phyloP scores from a whole-genome alignment of 2,888 invertebrate genomes.

The Clitarchus hookeri region DNA sequence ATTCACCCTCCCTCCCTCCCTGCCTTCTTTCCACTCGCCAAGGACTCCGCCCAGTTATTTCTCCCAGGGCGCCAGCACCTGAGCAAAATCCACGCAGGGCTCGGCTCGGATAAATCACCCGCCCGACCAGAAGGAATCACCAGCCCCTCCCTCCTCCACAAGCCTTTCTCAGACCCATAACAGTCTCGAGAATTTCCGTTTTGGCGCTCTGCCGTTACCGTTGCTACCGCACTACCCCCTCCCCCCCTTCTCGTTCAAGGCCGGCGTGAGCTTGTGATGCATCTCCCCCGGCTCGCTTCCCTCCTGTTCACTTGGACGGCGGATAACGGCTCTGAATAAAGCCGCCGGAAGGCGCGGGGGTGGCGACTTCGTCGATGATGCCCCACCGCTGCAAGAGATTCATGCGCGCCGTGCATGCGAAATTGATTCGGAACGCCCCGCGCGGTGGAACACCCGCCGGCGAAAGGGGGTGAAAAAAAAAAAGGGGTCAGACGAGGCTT shows the following conservation, averaged over 20 bases:
- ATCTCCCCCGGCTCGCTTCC: neutral
- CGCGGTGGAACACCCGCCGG: neutral
- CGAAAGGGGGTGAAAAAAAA: neutral
- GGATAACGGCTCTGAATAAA: neutral
- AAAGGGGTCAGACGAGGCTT: neutral
- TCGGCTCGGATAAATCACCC: neutral
- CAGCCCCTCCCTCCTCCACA: neutral
- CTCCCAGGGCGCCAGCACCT: neutral
- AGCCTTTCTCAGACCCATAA: neutral
- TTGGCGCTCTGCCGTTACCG: conserved; percentile 10
- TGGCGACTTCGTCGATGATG: neutral
- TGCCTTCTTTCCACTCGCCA: too few relatives aligned
- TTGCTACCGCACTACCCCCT: neutral
- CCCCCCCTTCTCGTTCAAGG: too few relatives aligned
- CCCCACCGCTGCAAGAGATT: neutral
- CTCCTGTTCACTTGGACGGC: conserved; percentile 5
- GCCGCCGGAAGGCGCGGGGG: neutral
- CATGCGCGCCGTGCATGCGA: conserved; percentile 9
- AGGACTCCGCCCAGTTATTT: too few relatives aligned
- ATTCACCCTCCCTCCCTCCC: neutral
- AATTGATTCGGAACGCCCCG: neutral
- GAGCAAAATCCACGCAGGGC: neutral
- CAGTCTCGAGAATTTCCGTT: conserved; percentile 14
- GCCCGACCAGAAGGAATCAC: neutral
- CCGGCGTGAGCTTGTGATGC: neutral